phyloP scores from a whole-genome alignment of 2,888 invertebrate genomes.

The Eurytoma adleriae region DNA sequence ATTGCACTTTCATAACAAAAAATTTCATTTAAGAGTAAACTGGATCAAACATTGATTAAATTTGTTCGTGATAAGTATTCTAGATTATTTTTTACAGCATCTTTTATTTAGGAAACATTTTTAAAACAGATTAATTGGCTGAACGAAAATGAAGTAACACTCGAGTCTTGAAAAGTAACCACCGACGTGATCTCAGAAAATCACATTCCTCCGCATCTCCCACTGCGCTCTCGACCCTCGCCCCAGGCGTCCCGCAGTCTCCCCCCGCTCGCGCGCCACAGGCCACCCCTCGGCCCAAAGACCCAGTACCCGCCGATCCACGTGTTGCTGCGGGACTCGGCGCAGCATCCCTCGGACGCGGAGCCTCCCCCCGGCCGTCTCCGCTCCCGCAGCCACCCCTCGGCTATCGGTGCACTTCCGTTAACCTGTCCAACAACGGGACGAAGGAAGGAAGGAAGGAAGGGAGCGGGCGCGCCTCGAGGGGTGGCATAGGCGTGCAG shows the following conservation, averaged over 20 bases:
- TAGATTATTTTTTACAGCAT: not conserved
- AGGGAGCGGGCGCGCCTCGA: constrained; percentile 37
- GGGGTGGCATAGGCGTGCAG: constrained; percentile 53
- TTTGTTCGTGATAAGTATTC: not conserved
- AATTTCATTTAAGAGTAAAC: no score
- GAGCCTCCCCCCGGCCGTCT: not conserved
- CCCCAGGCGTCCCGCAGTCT: not conserved
- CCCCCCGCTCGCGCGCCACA: not conserved
- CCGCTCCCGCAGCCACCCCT: constrained; percentile 22
- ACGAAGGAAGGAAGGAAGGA: constrained; percentile 11
- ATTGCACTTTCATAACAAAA: no score
- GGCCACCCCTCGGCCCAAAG: constrained; percentile 3
- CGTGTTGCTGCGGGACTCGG: constrained; percentile 51
- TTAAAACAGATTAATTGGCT: no score
- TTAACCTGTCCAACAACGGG: constrained; percentile 52
- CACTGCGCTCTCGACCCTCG: constrained; percentile 19
- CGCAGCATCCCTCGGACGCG: constrained; percentile 27
- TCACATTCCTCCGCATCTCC: constrained; percentile 9
- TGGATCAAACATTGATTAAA: no score
- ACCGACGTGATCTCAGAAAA: not conserved
- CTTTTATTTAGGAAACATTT: no score
- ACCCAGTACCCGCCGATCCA: constrained; percentile 20
- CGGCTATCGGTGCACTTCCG: constrained; percentile 53
- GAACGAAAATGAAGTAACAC: no score
- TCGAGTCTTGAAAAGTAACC: not conserved